Evolutionary conservation across 53 echinoderm and acorn worm species (phyloP), one percentile per base, ranked within the genome.

Genomic region (Astropecten irregularis): DNA sequence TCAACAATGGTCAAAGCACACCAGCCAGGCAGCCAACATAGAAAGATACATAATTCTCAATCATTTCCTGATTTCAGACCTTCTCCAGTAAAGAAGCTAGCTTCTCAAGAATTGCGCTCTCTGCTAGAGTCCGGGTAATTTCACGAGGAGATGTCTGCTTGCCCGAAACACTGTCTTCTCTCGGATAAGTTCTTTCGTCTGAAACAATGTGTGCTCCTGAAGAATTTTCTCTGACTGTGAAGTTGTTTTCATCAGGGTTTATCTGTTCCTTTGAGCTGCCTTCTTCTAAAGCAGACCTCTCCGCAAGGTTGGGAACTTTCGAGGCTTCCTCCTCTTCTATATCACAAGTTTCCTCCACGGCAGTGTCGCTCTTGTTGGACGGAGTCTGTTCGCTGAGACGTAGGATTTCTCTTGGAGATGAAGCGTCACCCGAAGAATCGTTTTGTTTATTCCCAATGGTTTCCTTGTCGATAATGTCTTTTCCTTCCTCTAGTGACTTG

Each of bases 61-160:
- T n/a, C n/a, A n/a, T n/a, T n/a, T n/a, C n/a, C n/a, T n/a, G n/a
- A 22, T 52, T 33, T 53, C 79, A 51, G 35, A 67, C 83, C 66
- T 82, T 63, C 22, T 52, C 66, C 20, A 52, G n/a, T 25, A 82
- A 38, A 0, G 27, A 30, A 27, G 42, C 34, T 25, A 66, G 11
- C 53, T 68, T 82, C 52, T 38, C 67, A 22, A 60, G 48, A 31
- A 79, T 19, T 0, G 31, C 31, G 56, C 22, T 25, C 28, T 79
- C 79, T 23, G 62, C 22, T 9, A 30, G 21, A 11, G 62, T 23
- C 9, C 33, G 38, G n/a, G 26, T 55, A 13, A 13, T 44, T 9
- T 68, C 49, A 31, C 3, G 22, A 40, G 31, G 2, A 33, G 9
- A 3, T 4, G 33, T 20, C 19, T 53, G 53, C 16, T 53, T 20